These are phyloP conservation scores for Petrocephalus sullivani DNA, from an alignment of 2,797 vertebrate species.

Conservation along the genomic window DNA sequence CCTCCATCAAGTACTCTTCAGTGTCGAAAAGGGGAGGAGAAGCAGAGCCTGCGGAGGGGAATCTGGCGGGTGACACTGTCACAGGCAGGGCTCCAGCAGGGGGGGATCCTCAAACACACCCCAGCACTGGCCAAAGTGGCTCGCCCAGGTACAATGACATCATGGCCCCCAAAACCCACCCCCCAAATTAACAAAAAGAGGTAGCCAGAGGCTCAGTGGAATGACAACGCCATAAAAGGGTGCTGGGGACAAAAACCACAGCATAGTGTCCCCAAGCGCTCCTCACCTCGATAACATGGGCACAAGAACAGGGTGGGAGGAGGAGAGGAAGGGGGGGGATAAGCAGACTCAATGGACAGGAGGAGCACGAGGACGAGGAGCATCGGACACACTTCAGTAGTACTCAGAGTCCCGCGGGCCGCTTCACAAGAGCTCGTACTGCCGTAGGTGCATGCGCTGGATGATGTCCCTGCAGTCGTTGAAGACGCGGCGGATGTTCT, in stretches of 20 bases:
- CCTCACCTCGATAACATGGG: slow-evolving; percentile 43
- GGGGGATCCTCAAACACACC: slow-evolving; percentile 45
- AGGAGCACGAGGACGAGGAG: slow-evolving; percentile 45
- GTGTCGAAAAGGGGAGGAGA: slow-evolving; percentile 49
- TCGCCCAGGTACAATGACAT: slow-evolving; percentile 51
- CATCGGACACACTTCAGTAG: slow-evolving; percentile 75
- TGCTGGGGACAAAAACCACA: slow-evolving; percentile 42
- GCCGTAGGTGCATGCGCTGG: slow-evolving; percentile 96
- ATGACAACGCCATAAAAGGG: slow-evolving; percentile 60
- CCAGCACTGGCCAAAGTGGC: slow-evolving; percentile 45
- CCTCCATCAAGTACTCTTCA: slow-evolving; percentile 60
- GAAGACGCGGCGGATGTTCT: slow-evolving; percentile 97
- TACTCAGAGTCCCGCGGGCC: slow-evolving; percentile 71
- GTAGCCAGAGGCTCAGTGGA: slow-evolving; percentile 84
- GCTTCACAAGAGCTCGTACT: slow-evolving; percentile 97
- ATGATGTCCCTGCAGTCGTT: slow-evolving; percentile 98
- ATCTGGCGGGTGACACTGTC: slow-evolving; percentile 35
- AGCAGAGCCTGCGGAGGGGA: slow-evolving; percentile 49
- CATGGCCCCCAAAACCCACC: slow-evolving; percentile 30
- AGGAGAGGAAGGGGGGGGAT: slow-evolving; percentile 38
- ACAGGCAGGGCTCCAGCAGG: slow-evolving; percentile 45
- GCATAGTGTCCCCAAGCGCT: slow-evolving; percentile 48
- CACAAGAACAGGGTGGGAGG: background rate
- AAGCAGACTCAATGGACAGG: slow-evolving; percentile 16
- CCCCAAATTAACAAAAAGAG: slow-evolving; percentile 62